Evolutionary conservation across 2,797 vertebrate species (phyloP), one percentile per base, ranked within the genome.

Genomic region (Erethizon dorsatum): DNA sequence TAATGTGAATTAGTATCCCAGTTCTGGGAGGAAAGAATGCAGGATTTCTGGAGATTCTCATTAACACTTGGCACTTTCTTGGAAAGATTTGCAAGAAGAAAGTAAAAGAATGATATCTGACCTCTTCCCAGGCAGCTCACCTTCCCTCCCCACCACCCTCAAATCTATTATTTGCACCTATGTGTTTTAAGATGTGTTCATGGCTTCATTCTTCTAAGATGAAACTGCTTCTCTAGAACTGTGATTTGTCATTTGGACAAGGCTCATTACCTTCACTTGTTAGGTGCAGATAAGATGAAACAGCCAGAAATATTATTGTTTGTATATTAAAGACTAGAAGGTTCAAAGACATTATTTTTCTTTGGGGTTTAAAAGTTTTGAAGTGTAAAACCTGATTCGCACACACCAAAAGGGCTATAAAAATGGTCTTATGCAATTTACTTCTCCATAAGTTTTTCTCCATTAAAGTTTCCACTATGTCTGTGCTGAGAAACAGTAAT

Each of bases 41-140:
- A 63, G 92, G 31, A 2, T 73, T 61, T 75, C 95, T 97, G 96
- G 86, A 93, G 89, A 82, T 28, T 95, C 86, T 97, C 97, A 96
- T 94, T 93, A 95, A 93, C 50, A 67, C 82, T 89, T 97, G 96
- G 88, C 97, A 98, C 59, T 97, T 98, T 95, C 93, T 97, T 98
- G 97, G 97, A 97, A 96, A 93, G 89, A 85, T 88, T 97, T 98
- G 88, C 65, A 93, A 98, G 89, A 94, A 92, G 65, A 90, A 95
- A 78, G 80, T 65, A 47, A 82, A 95, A 94, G 93, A 97, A 79
- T 97, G 94, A 91, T 69, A 83, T 75, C n/a, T 94, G 94, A 85
- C 71, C 77, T 88, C 9, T 50, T 91, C 86, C 47, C 37, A 41
- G 45, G 45, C 86, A 87, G 80, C 52, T 45, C 71, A 37, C 54